phyloP scores from a whole-genome alignment of 2,888 invertebrate species.

The Napeogenes sylphis region DNA sequence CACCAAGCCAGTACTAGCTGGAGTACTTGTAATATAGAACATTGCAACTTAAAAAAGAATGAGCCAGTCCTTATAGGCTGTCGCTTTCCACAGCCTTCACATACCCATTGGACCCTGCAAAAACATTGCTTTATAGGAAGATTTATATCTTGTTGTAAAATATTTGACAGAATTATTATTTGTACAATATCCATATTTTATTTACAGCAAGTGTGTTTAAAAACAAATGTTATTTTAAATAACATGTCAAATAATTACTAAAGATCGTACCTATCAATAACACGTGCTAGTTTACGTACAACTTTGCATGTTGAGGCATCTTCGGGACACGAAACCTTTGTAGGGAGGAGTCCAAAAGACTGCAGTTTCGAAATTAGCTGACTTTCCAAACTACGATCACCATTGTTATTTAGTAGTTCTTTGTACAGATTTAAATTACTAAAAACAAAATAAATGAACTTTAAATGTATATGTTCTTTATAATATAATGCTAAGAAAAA shows the following conservation, averaged over 20 bases:
- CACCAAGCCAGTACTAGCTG: slow-evolving; percentile 82
- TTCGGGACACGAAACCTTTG: slow-evolving; percentile 45
- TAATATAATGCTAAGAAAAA: background rate
- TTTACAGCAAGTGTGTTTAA: background rate
- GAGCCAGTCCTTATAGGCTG: slow-evolving; percentile 67
- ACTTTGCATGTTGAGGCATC: slow-evolving; percentile 51
- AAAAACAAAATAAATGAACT: slow-evolving; percentile 32
- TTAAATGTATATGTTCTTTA: background rate
- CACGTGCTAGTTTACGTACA: slow-evolving; percentile 55
- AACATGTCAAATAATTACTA: slow-evolving; percentile 7
- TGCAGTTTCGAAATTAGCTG: slow-evolving; percentile 56
- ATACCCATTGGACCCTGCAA: slow-evolving; percentile 64
- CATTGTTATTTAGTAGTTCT: slow-evolving; percentile 44
- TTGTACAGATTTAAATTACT: slow-evolving; percentile 58
- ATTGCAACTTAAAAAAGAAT: slow-evolving; percentile 80
- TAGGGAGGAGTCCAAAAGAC: slow-evolving; percentile 52
- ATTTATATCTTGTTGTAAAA: no score
- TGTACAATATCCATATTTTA: no score
- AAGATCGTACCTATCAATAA: slow-evolving; percentile 56
- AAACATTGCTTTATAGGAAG: slow-evolving; percentile 1
- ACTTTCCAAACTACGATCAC: slow-evolving; percentile 48
- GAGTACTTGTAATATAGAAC: slow-evolving; percentile 78
- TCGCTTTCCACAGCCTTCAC: slow-evolving; percentile 55
- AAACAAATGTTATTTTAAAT: background rate
- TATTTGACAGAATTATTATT: no score